Percentiles rank a stretch among this genome's conserved stretches.
These are phyloP conservation scores for Andrena bucephala DNA, from an alignment of 2,888 invertebrate species.

Conservation along the genomic window DNA sequence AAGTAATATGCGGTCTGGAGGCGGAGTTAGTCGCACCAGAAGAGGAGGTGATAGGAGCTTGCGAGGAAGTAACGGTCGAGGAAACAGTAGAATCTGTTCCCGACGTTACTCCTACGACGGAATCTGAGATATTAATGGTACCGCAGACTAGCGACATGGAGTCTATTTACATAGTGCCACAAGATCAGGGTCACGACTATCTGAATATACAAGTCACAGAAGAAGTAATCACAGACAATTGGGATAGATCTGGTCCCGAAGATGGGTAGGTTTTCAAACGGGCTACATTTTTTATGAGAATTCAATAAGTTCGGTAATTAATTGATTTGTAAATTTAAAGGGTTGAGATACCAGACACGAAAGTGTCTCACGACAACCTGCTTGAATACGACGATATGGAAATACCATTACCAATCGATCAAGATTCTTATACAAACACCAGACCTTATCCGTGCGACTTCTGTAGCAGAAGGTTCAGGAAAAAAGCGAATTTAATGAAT, in stretches of 20 bases:
- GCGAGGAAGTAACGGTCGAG: slow-evolving; percentile 85
- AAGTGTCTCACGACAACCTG: slow-evolving; percentile 83
- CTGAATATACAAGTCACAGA: slow-evolving; percentile 89
- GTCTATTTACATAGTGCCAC: slow-evolving; percentile 85
- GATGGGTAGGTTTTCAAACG: slow-evolving; percentile 86
- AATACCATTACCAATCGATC: slow-evolving; percentile 93
- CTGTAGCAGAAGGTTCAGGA: slow-evolving; percentile 93
- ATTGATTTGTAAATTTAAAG: slow-evolving; percentile 81
- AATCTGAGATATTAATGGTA: slow-evolving; percentile 82
- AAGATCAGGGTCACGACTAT: slow-evolving; percentile 84
- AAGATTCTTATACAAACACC: slow-evolving; percentile 91
- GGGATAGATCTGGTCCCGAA: slow-evolving; percentile 91
- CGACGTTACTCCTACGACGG: slow-evolving; percentile 67
- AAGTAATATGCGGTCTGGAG: slow-evolving; percentile 87
- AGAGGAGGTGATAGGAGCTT: slow-evolving; percentile 84
- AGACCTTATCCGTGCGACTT: slow-evolving; percentile 95
- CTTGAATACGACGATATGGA: slow-evolving; percentile 89
- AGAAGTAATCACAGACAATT: slow-evolving; percentile 93
- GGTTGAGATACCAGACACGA: slow-evolving; percentile 88
- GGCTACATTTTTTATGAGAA: neutral
- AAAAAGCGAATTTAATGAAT: slow-evolving; percentile 93
- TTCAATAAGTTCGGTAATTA: neutral
- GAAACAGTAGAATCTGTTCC: slow-evolving; percentile 80
- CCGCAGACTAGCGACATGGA: slow-evolving; percentile 84
- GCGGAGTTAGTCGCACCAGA: slow-evolving; percentile 83